Base-by-base conservation (phyloP, 2,888 invertebrate species). In the Apantesis nais region DNA sequence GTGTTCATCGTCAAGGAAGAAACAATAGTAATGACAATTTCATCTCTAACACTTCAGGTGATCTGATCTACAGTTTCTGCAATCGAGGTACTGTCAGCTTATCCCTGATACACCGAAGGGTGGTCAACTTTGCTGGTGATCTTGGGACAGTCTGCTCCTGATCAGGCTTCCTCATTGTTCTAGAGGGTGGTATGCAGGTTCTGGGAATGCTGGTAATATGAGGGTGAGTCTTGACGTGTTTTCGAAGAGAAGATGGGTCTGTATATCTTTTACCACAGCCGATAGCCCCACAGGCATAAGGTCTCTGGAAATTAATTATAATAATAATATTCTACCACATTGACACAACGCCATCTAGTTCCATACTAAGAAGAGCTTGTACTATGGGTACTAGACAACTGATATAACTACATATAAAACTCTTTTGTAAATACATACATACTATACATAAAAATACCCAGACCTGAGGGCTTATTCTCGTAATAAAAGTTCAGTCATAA, bases 201-300 rank as follows among this genome's bases (percentile, higher is more conserved):
- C 93, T 83, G 0, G 95, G 93, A 2, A 93, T 90, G 72, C 87
- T 89, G 29, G 89, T 82, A 68, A 93, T 86, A 83, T 95, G 95
- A 1, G 95, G 95, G 83, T 98, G 98, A 80, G 98, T 98, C 88
- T 99, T 98, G 34, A 98, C 98, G 92, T 99, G 99, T 87, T 99
- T 99, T 52, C 99, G 96, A 0, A 99, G 95, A 66, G 98, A 98
- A 68, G 98, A 98, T 0, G 99, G 99, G 89, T 99, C 99, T 0
- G 99, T 99, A 94, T 99, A 99, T 55, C 98, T 97, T 90, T 99
- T 99, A 11, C 96, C 97, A 87, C 99, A 99, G 1, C 98, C 98
- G 0, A 95, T 93, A 29, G 98, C 97, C 83, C 98, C 98, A 83
- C 99, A 99, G 1, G 98, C 98, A 91, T 99, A 99, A 0, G 99